Percentiles rank a stretch among this genome's conserved stretches.
Conservation (phyloP, 2,113 vertebrate species). For the Planiliza haematocheilus region DNA sequence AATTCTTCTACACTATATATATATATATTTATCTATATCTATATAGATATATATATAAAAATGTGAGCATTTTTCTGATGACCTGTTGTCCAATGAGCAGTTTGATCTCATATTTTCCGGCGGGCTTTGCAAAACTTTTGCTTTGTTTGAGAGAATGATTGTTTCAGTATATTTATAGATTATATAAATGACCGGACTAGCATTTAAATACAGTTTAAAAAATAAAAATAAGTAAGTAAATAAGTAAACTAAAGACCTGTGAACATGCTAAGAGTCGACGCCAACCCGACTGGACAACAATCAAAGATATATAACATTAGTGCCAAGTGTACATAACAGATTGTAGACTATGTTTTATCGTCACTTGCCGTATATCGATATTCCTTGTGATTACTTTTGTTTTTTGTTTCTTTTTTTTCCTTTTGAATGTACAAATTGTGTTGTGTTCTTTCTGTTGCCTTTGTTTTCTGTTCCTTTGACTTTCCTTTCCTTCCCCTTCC, state of each 20-base stretch:
- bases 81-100: slow-evolving; percentile 63
- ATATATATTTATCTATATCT: not conserved
- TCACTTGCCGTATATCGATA: slow-evolving; percentile 75
- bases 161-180: slow-evolving; percentile 75
- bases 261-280: slow-evolving; percentile 57
- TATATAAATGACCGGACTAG: slow-evolving; percentile 60
- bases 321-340: slow-evolving; percentile 82
- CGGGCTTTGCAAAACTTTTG: slow-evolving; percentile 74
- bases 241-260: slow-evolving; percentile 37
- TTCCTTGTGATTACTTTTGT: slow-evolving; percentile 57
- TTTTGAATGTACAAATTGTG: slow-evolving; percentile 81
- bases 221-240: not conserved
- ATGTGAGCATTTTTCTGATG: slow-evolving; percentile 73
- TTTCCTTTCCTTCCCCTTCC: slow-evolving; percentile 62
- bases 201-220: slow-evolving; percentile 44
- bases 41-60: slow-evolving; percentile 16
- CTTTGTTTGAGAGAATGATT: slow-evolving; percentile 76
- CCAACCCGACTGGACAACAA: slow-evolving; percentile 59
- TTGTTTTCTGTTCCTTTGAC: slow-evolving; percentile 59
- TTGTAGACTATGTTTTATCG: slow-evolving; percentile 77
- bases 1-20: slow-evolving; percentile 57
- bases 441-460: slow-evolving; percentile 71
- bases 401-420: slow-evolving; percentile 62
- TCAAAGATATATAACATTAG: slow-evolving; percentile 69
- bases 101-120: slow-evolving; percentile 64